Conservation (phyloP, 92 coral and sea anemone genomes). For the Micromussa lordhowensis region DNA sequence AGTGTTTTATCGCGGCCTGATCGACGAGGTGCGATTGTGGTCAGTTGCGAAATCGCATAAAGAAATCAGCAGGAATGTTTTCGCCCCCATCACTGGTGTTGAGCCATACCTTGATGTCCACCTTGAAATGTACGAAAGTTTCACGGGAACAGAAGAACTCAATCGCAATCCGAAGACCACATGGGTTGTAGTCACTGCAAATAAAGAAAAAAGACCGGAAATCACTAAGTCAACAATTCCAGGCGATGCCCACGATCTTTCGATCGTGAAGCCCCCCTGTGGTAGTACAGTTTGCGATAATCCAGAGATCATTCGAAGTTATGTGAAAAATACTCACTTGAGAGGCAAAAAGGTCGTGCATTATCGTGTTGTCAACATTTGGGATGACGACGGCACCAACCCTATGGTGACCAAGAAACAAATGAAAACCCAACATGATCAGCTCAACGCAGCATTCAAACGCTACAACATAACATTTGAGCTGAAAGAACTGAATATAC, state of each 20-base stretch:
- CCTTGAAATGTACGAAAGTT: slow-evolving; percentile 74
- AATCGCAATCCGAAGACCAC: slow-evolving; percentile 47
- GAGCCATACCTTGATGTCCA: slow-evolving; percentile 17
- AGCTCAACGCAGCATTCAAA: slow-evolving; percentile 69
- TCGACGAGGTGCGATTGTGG: slow-evolving; percentile 96
- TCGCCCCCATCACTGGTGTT: slow-evolving; percentile 45
- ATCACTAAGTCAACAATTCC: slow-evolving; percentile 85
- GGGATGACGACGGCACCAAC: slow-evolving; percentile 85
- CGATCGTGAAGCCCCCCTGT: slow-evolving; percentile 93
- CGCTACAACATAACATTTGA: slow-evolving; percentile 84
- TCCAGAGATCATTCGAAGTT: slow-evolving; percentile 93
- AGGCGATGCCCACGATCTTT: slow-evolving; percentile 87
- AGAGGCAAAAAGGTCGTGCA: slow-evolving; percentile 74
- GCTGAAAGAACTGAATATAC: slow-evolving; percentile 56
- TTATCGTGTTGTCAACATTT: slow-evolving; percentile 84
- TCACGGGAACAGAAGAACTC: slow-evolving; percentile 44
- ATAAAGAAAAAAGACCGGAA: slow-evolving; percentile 59
- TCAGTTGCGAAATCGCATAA: slow-evolving; percentile 86
- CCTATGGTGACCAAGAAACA: slow-evolving; percentile 80
- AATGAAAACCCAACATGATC: slow-evolving; percentile 67
- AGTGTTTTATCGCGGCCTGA: slow-evolving; percentile 81
- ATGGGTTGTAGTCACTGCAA: slow-evolving; percentile 72
- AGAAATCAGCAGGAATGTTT: slow-evolving; percentile 75
- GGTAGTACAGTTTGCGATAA: slow-evolving; percentile 96
- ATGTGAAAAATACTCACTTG: slow-evolving; percentile 74